Percentiles rank a stretch among this genome's conserved stretches.
phyloP scores from a whole-genome alignment of 2,113 vertebrate genomes.

The Trichomycterus rosablanca region DNA sequence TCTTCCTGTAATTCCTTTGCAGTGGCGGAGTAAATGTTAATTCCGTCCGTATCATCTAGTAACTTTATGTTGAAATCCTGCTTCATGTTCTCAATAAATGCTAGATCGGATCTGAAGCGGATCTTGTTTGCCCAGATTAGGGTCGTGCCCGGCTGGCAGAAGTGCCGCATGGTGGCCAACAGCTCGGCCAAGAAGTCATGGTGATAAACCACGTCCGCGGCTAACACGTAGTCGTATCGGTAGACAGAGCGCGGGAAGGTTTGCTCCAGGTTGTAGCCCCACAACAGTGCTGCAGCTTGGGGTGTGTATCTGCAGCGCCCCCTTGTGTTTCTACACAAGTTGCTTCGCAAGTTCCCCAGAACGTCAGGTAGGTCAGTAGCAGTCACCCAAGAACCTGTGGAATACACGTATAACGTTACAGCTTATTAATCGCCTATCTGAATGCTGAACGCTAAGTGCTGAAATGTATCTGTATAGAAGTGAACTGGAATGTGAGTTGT shows the following conservation, averaged over 20 bases:
- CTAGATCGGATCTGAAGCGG: slow-evolving; percentile 76
- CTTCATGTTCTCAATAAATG: slow-evolving; percentile 74
- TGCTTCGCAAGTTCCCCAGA: slow-evolving; percentile 76
- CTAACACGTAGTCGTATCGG: slow-evolving; percentile 82
- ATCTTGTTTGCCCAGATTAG: slow-evolving; percentile 92
- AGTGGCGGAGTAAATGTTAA: slow-evolving; percentile 81
- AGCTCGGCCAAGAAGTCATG: slow-evolving; percentile 76
- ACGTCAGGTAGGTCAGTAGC: slow-evolving; percentile 83
- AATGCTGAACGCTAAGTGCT: too few relatives aligned
- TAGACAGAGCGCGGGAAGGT: slow-evolving; percentile 66
- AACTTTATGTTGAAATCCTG: slow-evolving; percentile 70
- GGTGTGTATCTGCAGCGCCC: slow-evolving; percentile 62
- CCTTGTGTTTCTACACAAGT: slow-evolving; percentile 78
- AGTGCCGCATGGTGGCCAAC: slow-evolving; percentile 78
- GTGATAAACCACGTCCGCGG: slow-evolving; percentile 86
- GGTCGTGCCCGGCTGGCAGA: slow-evolving; percentile 78
- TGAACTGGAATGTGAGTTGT: too few relatives aligned
- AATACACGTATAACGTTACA: too few relatives aligned
- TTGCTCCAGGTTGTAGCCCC: slow-evolving; percentile 71
- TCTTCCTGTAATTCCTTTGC: too few relatives aligned
- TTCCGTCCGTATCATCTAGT: slow-evolving; percentile 75
- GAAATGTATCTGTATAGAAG: neutral
- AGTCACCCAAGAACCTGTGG: slow-evolving; percentile 80
- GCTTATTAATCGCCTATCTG: too few relatives aligned
- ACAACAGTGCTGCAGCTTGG: slow-evolving; percentile 74